Base-by-base conservation (phyloP, 1,140 invertebrate genomes). In the Polypedilum vanderplanki region DNA sequence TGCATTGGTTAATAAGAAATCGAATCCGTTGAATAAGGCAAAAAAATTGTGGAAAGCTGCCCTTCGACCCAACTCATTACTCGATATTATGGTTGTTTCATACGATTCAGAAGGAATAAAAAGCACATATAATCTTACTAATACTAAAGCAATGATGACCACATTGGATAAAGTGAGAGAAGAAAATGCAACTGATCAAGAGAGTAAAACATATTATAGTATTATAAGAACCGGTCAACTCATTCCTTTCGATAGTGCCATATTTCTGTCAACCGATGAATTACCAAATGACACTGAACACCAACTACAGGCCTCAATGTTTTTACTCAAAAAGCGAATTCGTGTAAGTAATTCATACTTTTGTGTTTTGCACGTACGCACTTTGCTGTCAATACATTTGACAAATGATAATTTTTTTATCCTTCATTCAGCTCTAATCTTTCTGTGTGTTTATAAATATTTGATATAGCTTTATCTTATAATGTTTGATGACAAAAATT, bases 181-280 rank as follows among this genome's bases (percentile, higher is more conserved):
- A 24, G 41, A 41, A 74, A 79, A 80, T 57, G 76, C 78, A 9
- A 78, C 81, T 20, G 79, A 78, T 41, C 33, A 73, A 41, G 64
- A 64, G 7, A 80, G 80, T 24, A 77, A 80, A 77, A 79, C 80
- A 0, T 83, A 83, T 78, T 78, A 78, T 75, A 81, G 80, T 41
- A 80, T 83, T n/a, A 70, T 81, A 10, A 80, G 81, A 75, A 82
- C 83, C 8, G 82, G 84, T 0, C 85, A 86, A 74, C 78, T 87
- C 40, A 84, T 87, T 41, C 87, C 87, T 1, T 87, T 87, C 75
- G 87, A 87, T 79, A 87, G 86, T 78, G 87, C 87, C 0, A 81
- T 87, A 0, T 87, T 87, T 78, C 80, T 87, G 9, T 81, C 85
- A 10, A 86, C 86, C 0, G 84, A 85, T 75, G 78, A 80, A 40